A percentile compares a stretch with the other conserved stretches of the same genome.
Evolutionary conservation across 2,113 vertebrate species (phyloP).

Genomic region (Corythoichthys haematopterus): DNA sequence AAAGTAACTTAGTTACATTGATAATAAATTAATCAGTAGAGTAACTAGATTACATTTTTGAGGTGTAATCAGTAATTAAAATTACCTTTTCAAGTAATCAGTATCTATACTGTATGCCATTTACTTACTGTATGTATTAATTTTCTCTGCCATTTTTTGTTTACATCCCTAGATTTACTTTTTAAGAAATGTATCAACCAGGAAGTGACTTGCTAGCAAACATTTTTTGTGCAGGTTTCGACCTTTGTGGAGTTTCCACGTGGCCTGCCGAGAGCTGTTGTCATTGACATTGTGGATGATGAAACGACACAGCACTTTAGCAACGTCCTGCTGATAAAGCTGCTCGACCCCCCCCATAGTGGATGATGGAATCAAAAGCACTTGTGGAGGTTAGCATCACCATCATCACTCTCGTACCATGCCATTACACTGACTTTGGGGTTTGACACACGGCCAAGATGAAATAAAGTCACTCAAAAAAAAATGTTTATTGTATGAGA

Average conservation of each 20-base stretch:
- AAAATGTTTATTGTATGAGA: not conserved
- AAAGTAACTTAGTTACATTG: too few species aligned
- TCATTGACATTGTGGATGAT: constrained; percentile 86
- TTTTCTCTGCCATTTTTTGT: too few species aligned
- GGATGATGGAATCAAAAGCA: constrained; percentile 87
- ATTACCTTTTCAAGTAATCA: too few species aligned
- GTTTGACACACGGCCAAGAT: constrained; percentile 42
- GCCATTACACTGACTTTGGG: constrained; percentile 56
- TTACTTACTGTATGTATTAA: too few species aligned
- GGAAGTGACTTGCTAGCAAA: constrained; percentile 8
- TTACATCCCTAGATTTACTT: too few species aligned
- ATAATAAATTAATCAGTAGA: too few species aligned
- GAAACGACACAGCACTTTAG: constrained; percentile 96
- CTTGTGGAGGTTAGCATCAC: constrained; percentile 77
- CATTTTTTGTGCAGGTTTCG: constrained; percentile 6
- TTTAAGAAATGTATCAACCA: not conserved
- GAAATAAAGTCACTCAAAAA: constrained; percentile 7
- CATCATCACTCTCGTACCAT: constrained; percentile 81
- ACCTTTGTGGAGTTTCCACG: not conserved
- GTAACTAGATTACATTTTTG: too few species aligned
- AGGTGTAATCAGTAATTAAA: too few species aligned
- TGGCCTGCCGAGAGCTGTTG: constrained; percentile 20
- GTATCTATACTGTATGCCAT: too few species aligned
- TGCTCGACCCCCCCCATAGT: constrained; percentile 75
- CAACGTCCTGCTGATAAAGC: constrained; percentile 90